Percentiles rank a stretch among this genome's conserved stretches.
phyloP scores from a whole-genome alignment of 1,140 invertebrate genomes.

The Drosophila eugracilis region DNA sequence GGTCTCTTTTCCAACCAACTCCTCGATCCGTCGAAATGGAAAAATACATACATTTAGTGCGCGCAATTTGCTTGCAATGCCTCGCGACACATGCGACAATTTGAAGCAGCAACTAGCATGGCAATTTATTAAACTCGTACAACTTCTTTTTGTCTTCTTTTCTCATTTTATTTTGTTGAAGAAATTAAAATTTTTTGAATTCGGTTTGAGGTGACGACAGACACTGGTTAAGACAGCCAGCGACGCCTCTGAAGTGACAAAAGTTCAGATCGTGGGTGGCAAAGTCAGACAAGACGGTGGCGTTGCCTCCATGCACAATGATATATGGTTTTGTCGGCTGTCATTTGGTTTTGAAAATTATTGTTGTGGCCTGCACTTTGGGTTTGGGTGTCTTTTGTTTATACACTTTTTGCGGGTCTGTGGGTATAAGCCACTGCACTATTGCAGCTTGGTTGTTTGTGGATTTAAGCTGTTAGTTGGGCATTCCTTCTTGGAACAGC shows the following conservation, averaged over 20 bases:
- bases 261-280: slow-evolving; percentile 81
- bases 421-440: background rate
- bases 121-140: slow-evolving; percentile 68
- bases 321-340: slow-evolving; percentile 81
- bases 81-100: slow-evolving; percentile 76
- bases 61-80: slow-evolving; percentile 77
- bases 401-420: slow-evolving; percentile 16
- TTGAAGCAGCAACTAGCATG: slow-evolving; percentile 62
- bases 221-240: slow-evolving; percentile 71
- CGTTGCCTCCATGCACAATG: slow-evolving; percentile 67
- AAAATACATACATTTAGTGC: slow-evolving; percentile 57
- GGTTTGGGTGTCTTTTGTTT: slow-evolving; percentile 45
- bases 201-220: slow-evolving; percentile 35
- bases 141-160: slow-evolving; percentile 12
- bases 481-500: too few species aligned
- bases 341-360: slow-evolving; percentile 82
- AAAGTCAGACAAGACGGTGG: slow-evolving; percentile 66
- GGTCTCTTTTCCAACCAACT: slow-evolving; percentile 58
- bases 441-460: background rate
- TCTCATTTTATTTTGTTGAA: slow-evolving; percentile 18
- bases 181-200: slow-evolving; percentile 64
- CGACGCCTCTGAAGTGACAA: slow-evolving; percentile 77
- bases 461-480: background rate
- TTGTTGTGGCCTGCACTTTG: slow-evolving; percentile 74
- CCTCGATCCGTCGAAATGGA: slow-evolving; percentile 17